Conservation (phyloP, 2,797 vertebrate genomes). For the Perodicticus potto region DNA sequence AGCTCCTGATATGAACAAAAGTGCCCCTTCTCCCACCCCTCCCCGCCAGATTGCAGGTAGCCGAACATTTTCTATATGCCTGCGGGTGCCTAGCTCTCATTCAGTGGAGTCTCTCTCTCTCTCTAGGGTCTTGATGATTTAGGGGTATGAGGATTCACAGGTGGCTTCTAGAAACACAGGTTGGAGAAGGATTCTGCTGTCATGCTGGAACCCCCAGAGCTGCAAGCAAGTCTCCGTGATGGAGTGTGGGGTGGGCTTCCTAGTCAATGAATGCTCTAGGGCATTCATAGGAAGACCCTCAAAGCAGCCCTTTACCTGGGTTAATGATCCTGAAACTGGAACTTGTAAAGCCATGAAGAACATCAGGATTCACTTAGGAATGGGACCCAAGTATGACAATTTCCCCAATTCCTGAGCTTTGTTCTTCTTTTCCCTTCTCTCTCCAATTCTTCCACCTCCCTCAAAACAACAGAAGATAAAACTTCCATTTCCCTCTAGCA, state of each 20-base stretch:
- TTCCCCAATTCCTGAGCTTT: neutral
- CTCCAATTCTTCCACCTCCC: neutral
- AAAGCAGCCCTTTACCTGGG: neutral
- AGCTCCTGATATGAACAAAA: neutral
- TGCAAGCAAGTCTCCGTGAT: neutral
- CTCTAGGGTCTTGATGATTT: neutral
- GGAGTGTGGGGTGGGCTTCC: neutral
- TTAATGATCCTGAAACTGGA: neutral
- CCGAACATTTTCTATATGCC: neutral
- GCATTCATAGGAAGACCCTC: neutral
- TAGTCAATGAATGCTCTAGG: neutral
- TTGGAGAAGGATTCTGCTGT: neutral
- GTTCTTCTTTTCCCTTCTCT: neutral
- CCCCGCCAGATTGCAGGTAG: neutral
- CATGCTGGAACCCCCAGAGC: neutral
- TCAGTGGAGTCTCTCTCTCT: neutral
- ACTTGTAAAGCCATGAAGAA: neutral
- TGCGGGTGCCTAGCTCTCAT: neutral
- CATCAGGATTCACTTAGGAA: neutral
- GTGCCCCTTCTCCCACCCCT: neutral
- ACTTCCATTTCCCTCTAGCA: neutral
- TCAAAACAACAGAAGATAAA: neutral
- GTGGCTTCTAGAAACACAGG: neutral
- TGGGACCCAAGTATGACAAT: neutral
- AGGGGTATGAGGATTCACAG: neutral